Percentiles rank a stretch among this genome's conserved stretches.
These are phyloP conservation scores for Manacus vitellinus DNA, from an alignment of 2,113 vertebrate genomes.

Conservation along the genomic window DNA sequence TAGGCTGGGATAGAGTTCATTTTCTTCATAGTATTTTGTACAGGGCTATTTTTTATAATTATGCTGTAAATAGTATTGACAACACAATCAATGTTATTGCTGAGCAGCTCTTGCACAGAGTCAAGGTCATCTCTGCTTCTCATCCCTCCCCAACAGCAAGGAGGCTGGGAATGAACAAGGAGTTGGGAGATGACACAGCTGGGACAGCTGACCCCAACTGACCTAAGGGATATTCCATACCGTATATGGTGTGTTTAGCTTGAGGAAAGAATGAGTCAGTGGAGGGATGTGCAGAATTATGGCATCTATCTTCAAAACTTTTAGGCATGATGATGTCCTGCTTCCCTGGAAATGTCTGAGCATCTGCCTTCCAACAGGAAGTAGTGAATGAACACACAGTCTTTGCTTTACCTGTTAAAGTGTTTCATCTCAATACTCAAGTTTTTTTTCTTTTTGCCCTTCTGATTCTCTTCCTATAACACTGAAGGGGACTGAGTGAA, in stretches of 20 bases:
- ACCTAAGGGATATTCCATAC: neutral
- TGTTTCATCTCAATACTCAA: neutral
- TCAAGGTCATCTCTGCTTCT: neutral
- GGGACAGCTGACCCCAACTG: neutral
- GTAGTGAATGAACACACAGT: neutral
- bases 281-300: neutral
- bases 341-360: neutral
- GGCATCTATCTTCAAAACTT: neutral
- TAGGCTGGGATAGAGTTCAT: neutral
- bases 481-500: neutral
- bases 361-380: neutral
- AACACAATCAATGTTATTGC: neutral
- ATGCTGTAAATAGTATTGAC: neutral
- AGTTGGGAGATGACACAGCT: neutral
- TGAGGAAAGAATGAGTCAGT: neutral
- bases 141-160: neutral
- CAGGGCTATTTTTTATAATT: neutral
- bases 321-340: neutral
- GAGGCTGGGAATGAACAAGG: neutral
- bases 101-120: neutral
- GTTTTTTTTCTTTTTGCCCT: neutral
- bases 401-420: neutral
- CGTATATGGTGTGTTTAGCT: neutral
- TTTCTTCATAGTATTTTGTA: neutral
- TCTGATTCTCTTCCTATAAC: neutral